Evolutionary conservation across 2,888 invertebrate species (phyloP), one percentile per base, ranked within the genome.

Genomic region (Ophion obscuratus): DNA sequence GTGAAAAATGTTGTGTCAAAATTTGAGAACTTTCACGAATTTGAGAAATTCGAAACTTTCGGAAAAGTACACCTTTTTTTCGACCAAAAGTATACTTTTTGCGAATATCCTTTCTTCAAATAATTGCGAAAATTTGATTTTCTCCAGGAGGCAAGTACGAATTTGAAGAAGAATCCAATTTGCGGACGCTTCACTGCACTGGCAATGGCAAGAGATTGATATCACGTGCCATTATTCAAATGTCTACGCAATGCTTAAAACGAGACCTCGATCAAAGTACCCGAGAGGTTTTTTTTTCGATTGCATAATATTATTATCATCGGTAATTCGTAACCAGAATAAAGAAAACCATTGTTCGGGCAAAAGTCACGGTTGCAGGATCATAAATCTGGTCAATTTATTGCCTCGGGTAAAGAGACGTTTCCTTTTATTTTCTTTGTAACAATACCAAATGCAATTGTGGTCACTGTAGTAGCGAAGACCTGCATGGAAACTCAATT

Each of bases 311-410:
- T 83, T 74, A 24, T 74, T 31, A 62, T 74, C 68, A 53, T 6
- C 64, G 53, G n/a, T 20, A 59, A 77, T 77, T 84, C 36, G 64
- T 80, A 31, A 59, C 59, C 17, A 6, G 70, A 10, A 75, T 66
- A 57, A 67, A 73, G 74, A 61, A 59, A 61, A 14, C 57, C 67
- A 67, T 67, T 67, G 53, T 81, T 74, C 62, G 53, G 62, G 61
- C 11, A 40, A 61, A 67, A 57, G 10, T 1, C 44, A 36, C 59
- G 59, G 44, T 14, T 20, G 47, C 67, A 57, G 66, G 20, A 67
- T 76, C 53, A 67, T 31, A 57, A 67, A 67, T 66, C 57, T 67
- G 24, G 57, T 59, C 14, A n/a, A 77, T 59, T 75, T 62, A 68
- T 68, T 59, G 59, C 24, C 17, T 40, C 24, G 20, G 24, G 59